Base-by-base conservation (phyloP, 2,888 invertebrate species). In the Ochropleura leucogaster region DNA sequence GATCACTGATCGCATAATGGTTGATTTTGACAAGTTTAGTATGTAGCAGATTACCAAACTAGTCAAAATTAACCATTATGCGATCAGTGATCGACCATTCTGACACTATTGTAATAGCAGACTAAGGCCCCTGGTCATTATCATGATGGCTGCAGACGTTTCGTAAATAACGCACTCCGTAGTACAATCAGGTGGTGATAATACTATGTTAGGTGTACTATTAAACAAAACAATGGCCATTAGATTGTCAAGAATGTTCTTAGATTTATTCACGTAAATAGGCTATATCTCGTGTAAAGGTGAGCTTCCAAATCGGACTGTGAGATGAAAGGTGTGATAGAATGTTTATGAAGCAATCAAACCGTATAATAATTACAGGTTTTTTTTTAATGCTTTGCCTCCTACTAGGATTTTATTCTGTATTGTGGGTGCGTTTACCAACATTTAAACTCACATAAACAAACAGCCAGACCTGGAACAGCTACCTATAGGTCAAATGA, bases 201-300 rank as follows among this genome's bases (percentile, higher is more conserved):
- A 77, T 72, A 49, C 8, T 72, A 73, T 49, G 80, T 72, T 77
- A 64, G 63, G 51, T 66, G 68, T 51, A 72, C 60, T 46, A 60
- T 72, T 77, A 60, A 73, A 82, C 55, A 64, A 73, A 73, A 77
- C 67, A 72, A 73, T 80, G 57, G 66, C 72, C 53, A 68, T 71
- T 82, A 57, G 46, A 64, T 63, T 68, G 65, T 82, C 64, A 68
- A 64, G 74, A 79, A 71, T 74, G 67, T 68, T 73, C 67, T 67
- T 78, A 46, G 85, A 94, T 97, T 62, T 80, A 62, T 68, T 42
- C n/a, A 80, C 51, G n/a, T 68, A 60, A 57, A 68, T 68, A 47
- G 16, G 42, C 14, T 42, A 63, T 66, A 20, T 49, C 57, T 30
- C 59, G 30, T 67, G 59, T 59, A 53, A 47, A 51, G 59, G 20